These are phyloP conservation scores for Eupithecia subfuscata DNA, from an alignment of 2,888 invertebrate genomes.

Conservation along the genomic window DNA sequence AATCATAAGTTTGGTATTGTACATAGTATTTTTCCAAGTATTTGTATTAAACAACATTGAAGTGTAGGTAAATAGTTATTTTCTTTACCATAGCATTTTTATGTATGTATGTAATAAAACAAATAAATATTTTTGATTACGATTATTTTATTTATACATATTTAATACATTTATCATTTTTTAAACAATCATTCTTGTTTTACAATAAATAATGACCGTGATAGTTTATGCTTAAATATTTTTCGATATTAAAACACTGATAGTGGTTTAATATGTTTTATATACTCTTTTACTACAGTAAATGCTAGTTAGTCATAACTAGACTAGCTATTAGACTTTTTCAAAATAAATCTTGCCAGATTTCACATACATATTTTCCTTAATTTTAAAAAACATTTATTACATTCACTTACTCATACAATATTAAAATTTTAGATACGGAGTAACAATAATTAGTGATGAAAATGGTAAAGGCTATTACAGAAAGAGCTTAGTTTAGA, in stretches of 20 bases:
- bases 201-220: conserved; percentile 37
- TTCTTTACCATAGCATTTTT: not conserved
- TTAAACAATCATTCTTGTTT: conserved; percentile 63
- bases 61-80: not conserved
- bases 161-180: conserved; percentile 66
- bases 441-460: conserved; percentile 65
- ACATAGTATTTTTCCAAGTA: not conserved
- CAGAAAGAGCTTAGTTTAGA: conserved; percentile 38
- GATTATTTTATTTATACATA: conserved; percentile 78
- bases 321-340: conserved; percentile 57
- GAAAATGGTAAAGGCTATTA: conserved; percentile 49
- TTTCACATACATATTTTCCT: conserved; percentile 55
- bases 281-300: conserved; percentile 64
- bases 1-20: conserved; percentile 1
- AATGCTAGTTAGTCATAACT: conserved; percentile 59
- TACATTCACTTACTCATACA: conserved; percentile 64
- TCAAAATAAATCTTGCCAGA: conserved; percentile 56
- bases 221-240: conserved; percentile 48
- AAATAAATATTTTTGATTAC: conserved; percentile 53
- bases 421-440: conserved; percentile 62
- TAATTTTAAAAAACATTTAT: conserved; percentile 65
- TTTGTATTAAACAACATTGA: not conserved
- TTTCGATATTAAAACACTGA: conserved; percentile 57
- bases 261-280: conserved; percentile 62
- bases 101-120: conserved; percentile 27